Evolutionary conservation across 2,888 invertebrate species (phyloP), one percentile per base, ranked within the genome.

Genomic region (Hydroisotoma schaefferi): DNA sequence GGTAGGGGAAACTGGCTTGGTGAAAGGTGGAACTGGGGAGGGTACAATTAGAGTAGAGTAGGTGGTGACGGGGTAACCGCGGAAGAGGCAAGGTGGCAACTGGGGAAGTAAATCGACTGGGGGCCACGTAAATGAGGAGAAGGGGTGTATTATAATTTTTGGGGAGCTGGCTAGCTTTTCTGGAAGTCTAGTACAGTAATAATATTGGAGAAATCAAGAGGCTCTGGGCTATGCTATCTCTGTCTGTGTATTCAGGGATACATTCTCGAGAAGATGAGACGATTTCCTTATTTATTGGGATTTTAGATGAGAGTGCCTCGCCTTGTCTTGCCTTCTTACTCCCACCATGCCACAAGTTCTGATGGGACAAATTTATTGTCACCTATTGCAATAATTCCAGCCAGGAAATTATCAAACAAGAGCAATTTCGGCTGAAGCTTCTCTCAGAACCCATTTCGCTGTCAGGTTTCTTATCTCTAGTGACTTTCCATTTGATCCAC

Each of bases 241-340:
- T 40, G 40, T 40, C 8, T 15, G 40, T 18, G 40, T 40, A 5
- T 20, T 40, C 40, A 40, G 20, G 40, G n/a, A n/a, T 33, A 10
- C 33, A 33, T 33, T 15, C 15, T 33, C 25, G 37, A 38, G 27
- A 44, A 54, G 64, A 65, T 60, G 67, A 61, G 59, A 64, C 67
- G 55, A 68, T 70, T 70, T 70, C 69, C 69, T 70, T 68, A 70
- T 70, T 70, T 70, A 65, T 52, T 33, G 52, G 22, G 37, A 52
- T 33, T 52, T 33, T 52, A 29, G 37, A 52, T 52, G 23, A 18
- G 49, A 4, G 40, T 40, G 40, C n/a, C 40, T 40, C n/a, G 40
- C 40, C 46, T 46, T 46, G 8, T 10, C 23, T 46, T 46, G 10
- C 23, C 25, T 25, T 49, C 33, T 22, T 15, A 28, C n/a, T 49